Conservation (phyloP, 2,113 vertebrate species). For the Hepsetus odoe region DNA sequence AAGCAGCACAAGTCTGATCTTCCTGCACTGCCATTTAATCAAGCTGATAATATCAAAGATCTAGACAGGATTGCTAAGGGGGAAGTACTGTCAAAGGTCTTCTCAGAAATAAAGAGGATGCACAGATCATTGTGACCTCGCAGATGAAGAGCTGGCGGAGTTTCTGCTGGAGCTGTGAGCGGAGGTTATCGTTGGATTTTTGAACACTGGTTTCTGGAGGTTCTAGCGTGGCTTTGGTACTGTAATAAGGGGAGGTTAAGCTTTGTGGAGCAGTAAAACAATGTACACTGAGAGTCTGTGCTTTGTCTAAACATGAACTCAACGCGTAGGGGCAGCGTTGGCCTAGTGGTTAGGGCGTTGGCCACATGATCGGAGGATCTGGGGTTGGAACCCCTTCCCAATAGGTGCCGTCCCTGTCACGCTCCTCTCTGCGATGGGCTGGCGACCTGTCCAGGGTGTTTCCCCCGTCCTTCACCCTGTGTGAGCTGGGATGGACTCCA, state of each 20-base stretch:
- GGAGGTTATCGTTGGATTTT: conserved; percentile 15
- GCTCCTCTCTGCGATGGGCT: no score
- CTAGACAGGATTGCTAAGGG: conserved; percentile 38
- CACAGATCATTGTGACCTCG: conserved; percentile 17
- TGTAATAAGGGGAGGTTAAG: conserved; percentile 25
- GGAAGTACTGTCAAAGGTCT: conserved; percentile 9
- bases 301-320: not conserved
- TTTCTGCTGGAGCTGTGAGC: conserved; percentile 37
- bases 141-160: conserved; percentile 30
- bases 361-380: no score
- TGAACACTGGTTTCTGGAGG: conserved; percentile 26
- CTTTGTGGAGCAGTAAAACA: not conserved
- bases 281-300: not conserved
- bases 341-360: no score
- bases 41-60: not conserved
- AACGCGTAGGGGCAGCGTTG: no score
- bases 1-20: not conserved
- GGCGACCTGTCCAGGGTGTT: no score
- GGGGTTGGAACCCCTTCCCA: no score
- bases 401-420: no score
- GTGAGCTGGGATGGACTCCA: no score
- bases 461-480: no score
- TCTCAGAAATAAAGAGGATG: conserved; percentile 17
- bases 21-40: not conserved
- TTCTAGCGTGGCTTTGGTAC: conserved; percentile 15